A percentile compares a stretch with the other conserved stretches of the same genome.
Conservation (phyloP, 64 coral and sea anemone genomes). For the Actinia equina region DNA sequence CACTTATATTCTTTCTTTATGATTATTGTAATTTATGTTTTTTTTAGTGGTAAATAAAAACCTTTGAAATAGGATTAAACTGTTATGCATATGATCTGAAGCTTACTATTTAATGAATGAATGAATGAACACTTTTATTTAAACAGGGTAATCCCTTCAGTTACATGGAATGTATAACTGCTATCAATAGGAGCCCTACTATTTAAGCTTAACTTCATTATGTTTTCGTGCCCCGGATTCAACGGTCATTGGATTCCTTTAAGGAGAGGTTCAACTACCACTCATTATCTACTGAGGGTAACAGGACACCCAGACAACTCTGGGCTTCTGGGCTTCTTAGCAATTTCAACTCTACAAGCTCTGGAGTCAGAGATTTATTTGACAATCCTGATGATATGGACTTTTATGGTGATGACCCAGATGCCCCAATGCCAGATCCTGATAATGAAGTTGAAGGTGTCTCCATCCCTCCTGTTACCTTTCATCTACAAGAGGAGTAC, state of each 20-base stretch:
- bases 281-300: slow-evolving; percentile 62
- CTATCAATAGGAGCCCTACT: too few species aligned
- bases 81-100: not conserved
- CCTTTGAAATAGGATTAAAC: too few species aligned
- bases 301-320: slow-evolving; percentile 58
- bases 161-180: too few species aligned
- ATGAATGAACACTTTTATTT: too few species aligned
- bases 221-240: not conserved
- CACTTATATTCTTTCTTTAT: too few species aligned
- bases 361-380: not conserved
- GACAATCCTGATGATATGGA: not conserved
- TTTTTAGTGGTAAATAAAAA: too few species aligned
- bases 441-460: slow-evolving; percentile 34
- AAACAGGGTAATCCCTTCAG: too few species aligned
- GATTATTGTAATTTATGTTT: too few species aligned
- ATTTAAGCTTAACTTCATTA: too few species aligned
- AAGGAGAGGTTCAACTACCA: slow-evolving; percentile 61
- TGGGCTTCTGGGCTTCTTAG: slow-evolving; percentile 30
- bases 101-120: too few species aligned
- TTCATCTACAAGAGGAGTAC: slow-evolving; percentile 24
- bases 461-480: slow-evolving; percentile 40
- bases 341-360: not conserved
- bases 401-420: not conserved
- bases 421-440: slow-evolving; percentile 32
- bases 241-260: slow-evolving; percentile 61